Evolutionary conservation across 2,797 vertebrate species (phyloP).

Genomic region (Meriones psammophilus): DNA sequence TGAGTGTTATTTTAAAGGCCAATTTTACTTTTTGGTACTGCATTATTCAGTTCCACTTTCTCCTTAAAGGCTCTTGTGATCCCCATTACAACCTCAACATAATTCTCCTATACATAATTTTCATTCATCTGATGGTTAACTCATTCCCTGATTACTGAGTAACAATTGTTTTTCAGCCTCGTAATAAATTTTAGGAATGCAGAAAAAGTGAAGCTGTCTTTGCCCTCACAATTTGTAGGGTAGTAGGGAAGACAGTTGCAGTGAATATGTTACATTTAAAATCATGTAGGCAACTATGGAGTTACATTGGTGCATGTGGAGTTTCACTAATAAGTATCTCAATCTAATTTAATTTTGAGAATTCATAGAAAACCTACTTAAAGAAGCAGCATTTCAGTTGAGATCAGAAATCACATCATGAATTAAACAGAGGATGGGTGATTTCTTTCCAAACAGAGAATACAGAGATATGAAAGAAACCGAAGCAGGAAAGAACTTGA

Average conservation of each 20-base stretch:
- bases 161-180: background rate
- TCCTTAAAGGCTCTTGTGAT: background rate
- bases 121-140: conserved; percentile 16
- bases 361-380: conserved; percentile 11
- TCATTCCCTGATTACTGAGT: background rate
- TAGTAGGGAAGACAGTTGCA: conserved; percentile 2
- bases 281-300: background rate
- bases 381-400: background rate
- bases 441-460: conserved; percentile 8
- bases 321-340: no score
- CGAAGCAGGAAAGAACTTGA: background rate
- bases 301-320: no score
- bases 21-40: background rate
- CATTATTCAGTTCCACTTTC: conserved; percentile 25
- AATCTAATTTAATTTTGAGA: background rate
- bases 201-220: background rate
- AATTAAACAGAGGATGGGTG: background rate
- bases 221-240: conserved; percentile 14
- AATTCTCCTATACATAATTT: conserved; percentile 6
- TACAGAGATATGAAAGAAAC: background rate
- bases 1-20: background rate
- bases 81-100: background rate
- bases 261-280: background rate
- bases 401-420: background rate
- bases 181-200: background rate